A percentile compares a stretch with the other conserved stretches of the same genome.
phyloP scores from a whole-genome alignment of 2,797 vertebrate species.

The Poliocrania exsul region DNA sequence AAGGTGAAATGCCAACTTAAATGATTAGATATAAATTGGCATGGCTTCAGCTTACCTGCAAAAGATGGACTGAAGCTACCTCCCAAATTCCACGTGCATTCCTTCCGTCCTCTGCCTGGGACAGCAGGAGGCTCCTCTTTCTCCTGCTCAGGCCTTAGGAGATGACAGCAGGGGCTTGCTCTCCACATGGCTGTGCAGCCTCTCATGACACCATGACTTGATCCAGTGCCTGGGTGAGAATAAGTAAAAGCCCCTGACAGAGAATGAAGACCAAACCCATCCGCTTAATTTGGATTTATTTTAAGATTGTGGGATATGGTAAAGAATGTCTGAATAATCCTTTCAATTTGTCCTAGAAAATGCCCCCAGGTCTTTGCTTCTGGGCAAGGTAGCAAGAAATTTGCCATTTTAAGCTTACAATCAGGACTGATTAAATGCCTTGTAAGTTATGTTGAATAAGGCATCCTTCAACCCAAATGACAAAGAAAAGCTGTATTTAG shows the following conservation, averaged over 20 bases:
- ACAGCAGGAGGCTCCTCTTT: background rate
- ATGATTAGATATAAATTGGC: background rate
- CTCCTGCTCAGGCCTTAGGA: background rate
- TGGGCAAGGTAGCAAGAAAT: background rate
- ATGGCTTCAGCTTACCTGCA: rapidly evolving
- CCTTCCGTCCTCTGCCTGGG: background rate
- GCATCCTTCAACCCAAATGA: background rate
- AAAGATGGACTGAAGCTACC: background rate
- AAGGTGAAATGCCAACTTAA: background rate
- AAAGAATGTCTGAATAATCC: background rate
- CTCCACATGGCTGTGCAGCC: rapidly evolving
- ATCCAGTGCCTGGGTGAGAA: background rate
- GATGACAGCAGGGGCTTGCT: background rate
- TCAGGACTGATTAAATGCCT: background rate
- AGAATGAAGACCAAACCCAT: background rate
- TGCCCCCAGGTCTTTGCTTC: background rate
- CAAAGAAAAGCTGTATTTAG: background rate
- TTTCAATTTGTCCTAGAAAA: background rate
- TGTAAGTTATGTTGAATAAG: background rate
- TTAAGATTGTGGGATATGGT: slow-evolving; percentile 21
- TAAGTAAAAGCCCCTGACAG: background rate
- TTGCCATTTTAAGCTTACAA: background rate
- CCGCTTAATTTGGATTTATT: slow-evolving; percentile 9
- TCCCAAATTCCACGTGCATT: rapidly evolving
- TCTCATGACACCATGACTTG: background rate